Evolutionary conservation across 1,140 invertebrate species (phyloP).

Genomic region (Listronotus oregonensis): DNA sequence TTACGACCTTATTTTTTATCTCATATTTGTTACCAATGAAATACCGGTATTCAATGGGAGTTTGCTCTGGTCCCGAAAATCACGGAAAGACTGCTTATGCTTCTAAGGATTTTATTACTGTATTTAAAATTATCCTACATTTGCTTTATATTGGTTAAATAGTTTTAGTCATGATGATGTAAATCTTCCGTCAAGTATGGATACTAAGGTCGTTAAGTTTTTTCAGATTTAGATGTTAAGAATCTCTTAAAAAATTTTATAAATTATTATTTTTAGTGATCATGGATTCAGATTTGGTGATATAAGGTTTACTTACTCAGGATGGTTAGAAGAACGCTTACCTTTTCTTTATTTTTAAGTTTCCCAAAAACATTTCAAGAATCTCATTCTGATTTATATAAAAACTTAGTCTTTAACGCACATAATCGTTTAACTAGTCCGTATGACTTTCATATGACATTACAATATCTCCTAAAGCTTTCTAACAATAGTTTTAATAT

Average conservation of each 20-base stretch:
- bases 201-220: constrained; percentile 59
- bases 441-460: constrained; percentile 73
- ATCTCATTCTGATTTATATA: constrained; percentile 60
- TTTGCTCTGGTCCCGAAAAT: constrained; percentile 62
- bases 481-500: constrained; percentile 54
- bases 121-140: constrained; percentile 64
- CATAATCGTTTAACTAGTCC: constrained; percentile 67
- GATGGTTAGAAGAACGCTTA: constrained; percentile 82
- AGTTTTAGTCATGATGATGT: constrained; percentile 71
- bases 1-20: constrained; percentile 68
- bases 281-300: constrained; percentile 83
- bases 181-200: constrained; percentile 65
- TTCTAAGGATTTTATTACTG: constrained; percentile 64
- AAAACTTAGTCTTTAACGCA: constrained; percentile 61
- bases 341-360: constrained; percentile 76
- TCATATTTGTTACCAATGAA: constrained; percentile 57
- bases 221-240: constrained; percentile 48
- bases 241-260: constrained; percentile 52
- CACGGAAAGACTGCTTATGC: constrained; percentile 61
- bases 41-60: constrained; percentile 49
- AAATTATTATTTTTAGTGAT: constrained; percentile 78
- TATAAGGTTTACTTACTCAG: constrained; percentile 70
- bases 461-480: constrained; percentile 57
- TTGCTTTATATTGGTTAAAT: constrained; percentile 74
- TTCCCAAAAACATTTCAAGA: constrained; percentile 71